These are phyloP conservation scores for Drosophila mauritiana DNA, from an alignment of 1,140 invertebrate genomes.

Conservation along the genomic window DNA sequence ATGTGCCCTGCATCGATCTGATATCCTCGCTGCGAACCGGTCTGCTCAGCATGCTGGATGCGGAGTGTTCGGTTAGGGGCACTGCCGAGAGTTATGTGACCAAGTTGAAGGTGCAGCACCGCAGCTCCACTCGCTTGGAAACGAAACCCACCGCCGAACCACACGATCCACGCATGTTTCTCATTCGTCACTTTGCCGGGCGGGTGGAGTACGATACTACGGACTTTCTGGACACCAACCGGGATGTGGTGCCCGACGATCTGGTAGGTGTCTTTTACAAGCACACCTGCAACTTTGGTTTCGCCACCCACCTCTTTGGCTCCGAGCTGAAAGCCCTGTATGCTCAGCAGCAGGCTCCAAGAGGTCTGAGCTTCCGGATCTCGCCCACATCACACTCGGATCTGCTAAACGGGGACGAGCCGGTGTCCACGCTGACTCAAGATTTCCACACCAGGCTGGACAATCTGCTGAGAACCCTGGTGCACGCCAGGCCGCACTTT, in stretches of 20 bases:
- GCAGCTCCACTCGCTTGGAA: slow-evolving; percentile 88
- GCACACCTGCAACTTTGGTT: slow-evolving; percentile 96
- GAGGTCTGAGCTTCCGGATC: slow-evolving; percentile 94
- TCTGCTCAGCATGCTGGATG: slow-evolving; percentile 95
- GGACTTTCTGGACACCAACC: slow-evolving; percentile 96
- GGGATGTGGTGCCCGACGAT: slow-evolving; percentile 96
- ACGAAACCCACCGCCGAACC: slow-evolving; percentile 86
- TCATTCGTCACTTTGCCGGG: slow-evolving; percentile 96
- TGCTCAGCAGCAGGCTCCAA: slow-evolving; percentile 91
- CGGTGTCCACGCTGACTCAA: slow-evolving; percentile 95
- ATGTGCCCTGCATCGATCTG: slow-evolving; percentile 97
- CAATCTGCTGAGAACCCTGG: slow-evolving; percentile 94
- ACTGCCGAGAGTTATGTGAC: slow-evolving; percentile 95
- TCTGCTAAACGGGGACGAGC: slow-evolving; percentile 94
- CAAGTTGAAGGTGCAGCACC: slow-evolving; percentile 94
- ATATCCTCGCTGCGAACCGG: slow-evolving; percentile 96
- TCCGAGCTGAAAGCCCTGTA: slow-evolving; percentile 95
- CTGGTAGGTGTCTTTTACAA: slow-evolving; percentile 96
- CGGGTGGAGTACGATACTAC: slow-evolving; percentile 95
- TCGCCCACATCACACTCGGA: slow-evolving; percentile 96
- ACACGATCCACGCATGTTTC: slow-evolving; percentile 92
- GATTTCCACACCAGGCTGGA: slow-evolving; percentile 97
- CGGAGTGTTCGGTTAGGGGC: slow-evolving; percentile 95
- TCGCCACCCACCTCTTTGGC: slow-evolving; percentile 96
- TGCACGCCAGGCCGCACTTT: slow-evolving; percentile 97